Percentiles rank a stretch among this genome's conserved stretches.
Evolutionary conservation across 2,113 vertebrate genomes (phyloP).

Genomic region (Caloenas nicobarica): DNA sequence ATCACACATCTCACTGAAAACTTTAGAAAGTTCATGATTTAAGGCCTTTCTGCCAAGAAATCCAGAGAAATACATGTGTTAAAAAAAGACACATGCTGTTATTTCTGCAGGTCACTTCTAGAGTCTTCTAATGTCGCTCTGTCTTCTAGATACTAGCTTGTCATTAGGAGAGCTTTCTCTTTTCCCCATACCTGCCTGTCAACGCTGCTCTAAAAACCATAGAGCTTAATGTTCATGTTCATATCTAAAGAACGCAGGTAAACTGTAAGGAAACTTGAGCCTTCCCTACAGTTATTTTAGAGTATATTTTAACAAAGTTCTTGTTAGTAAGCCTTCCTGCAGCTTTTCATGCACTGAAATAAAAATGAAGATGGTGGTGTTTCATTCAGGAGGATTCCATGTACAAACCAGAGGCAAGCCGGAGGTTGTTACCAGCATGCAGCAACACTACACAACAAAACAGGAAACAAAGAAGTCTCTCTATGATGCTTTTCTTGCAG

Average conservation of each 20-base stretch:
- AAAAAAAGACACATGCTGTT: background rate
- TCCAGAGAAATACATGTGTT: background rate
- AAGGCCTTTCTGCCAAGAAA: constrained; percentile 66
- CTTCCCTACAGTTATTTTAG: background rate
- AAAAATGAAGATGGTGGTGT: background rate
- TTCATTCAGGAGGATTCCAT: background rate
- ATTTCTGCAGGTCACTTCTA: background rate
- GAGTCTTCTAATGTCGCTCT: background rate
- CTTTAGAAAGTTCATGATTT: constrained; percentile 78
- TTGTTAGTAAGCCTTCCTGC: background rate
- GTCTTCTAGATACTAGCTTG: background rate
- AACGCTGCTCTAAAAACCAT: background rate
- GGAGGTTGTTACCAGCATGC: background rate
- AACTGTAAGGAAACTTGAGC: background rate
- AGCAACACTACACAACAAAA: background rate
- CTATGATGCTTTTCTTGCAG: background rate
- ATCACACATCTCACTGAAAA: constrained; percentile 82
- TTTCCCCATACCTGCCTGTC: background rate
- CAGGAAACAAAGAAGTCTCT: background rate
- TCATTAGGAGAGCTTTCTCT: background rate
- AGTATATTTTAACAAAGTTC: background rate
- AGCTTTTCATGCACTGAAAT: background rate
- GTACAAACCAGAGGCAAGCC: background rate
- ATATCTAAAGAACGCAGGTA: background rate
- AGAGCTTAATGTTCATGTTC: accelerated